Conservation (phyloP, 2,888 invertebrate species). For the Argyresthia goedartella region DNA sequence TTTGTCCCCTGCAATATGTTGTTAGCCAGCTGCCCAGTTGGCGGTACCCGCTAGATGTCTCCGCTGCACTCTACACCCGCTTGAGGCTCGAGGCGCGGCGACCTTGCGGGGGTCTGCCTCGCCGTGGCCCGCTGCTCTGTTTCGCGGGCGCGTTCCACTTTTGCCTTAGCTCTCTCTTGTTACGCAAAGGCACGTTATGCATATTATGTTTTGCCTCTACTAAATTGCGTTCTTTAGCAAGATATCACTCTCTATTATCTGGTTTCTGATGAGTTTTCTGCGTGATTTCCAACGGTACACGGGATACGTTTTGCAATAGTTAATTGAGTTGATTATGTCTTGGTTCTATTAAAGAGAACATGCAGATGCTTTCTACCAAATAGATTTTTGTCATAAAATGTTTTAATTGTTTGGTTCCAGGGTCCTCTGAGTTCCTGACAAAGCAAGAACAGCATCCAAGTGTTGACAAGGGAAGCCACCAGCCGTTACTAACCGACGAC, state of each 20-base stretch:
- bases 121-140: constrained; percentile 33
- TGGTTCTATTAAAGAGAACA: too few species aligned
- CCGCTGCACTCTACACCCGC: too few species aligned
- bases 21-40: too few species aligned
- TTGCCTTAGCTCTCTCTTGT: constrained; percentile 61
- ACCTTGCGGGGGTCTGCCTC: constrained; percentile 49
- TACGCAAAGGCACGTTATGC: constrained; percentile 68
- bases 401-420: constrained; percentile 43
- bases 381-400: constrained; percentile 3
- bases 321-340: too few species aligned
- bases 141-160: constrained; percentile 64
- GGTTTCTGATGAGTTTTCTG: neutral
- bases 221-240: constrained; percentile 45
- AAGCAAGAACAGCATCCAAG: constrained; percentile 45
- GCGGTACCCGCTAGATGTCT: too few species aligned
- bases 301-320: too few species aligned
- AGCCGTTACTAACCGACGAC: constrained; percentile 40
- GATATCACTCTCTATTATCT: constrained; percentile 45
- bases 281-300: too few species aligned
- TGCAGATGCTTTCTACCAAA: too few species aligned
- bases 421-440: constrained; percentile 68
- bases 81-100: constrained; percentile 18
- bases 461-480: constrained; percentile 53
- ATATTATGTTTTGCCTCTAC: constrained; percentile 59
- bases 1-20: too few species aligned